Percentiles rank a stretch among this genome's conserved stretches.
Evolutionary conservation across 2,888 invertebrate genomes (phyloP).

Genomic region (Rhingia rostrata): DNA sequence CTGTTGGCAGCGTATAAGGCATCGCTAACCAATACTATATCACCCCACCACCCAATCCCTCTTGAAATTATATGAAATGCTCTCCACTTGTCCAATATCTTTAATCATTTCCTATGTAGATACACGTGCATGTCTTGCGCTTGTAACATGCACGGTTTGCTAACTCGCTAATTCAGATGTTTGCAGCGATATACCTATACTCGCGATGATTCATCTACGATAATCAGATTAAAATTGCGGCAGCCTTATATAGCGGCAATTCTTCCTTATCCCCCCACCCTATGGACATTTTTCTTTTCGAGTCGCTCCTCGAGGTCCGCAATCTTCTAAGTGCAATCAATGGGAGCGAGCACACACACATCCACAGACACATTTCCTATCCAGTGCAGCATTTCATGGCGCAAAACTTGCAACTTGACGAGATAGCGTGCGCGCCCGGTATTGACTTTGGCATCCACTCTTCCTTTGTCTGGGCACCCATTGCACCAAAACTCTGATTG

Average conservation of each 20-base stretch:
- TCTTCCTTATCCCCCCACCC: constrained; percentile 17
- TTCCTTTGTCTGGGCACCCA: constrained; percentile 53
- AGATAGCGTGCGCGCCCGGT: constrained; percentile 47
- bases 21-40: too few relatives aligned
- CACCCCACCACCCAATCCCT: too few relatives aligned
- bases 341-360: constrained; percentile 44
- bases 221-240: constrained; percentile 24
- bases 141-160: not conserved
- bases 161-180: constrained; percentile 10
- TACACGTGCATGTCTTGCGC: not conserved
- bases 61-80: not conserved
- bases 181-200: constrained; percentile 8
- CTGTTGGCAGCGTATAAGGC: too few relatives aligned
- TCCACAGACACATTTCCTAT: constrained; percentile 66
- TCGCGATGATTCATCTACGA: constrained; percentile 30
- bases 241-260: constrained; percentile 27
- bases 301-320: not conserved
- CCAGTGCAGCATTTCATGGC: constrained; percentile 39
- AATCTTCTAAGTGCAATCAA: constrained; percentile 58
- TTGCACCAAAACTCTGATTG: constrained; percentile 32
- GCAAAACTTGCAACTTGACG: constrained; percentile 39
- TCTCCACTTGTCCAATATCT: not conserved
- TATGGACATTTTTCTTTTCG: not conserved
- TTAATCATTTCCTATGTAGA: not conserved
- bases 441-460: constrained; percentile 57